Evolutionary conservation across 2,113 vertebrate species (phyloP).

Genomic region (Ibidorhyncha struthersii): DNA sequence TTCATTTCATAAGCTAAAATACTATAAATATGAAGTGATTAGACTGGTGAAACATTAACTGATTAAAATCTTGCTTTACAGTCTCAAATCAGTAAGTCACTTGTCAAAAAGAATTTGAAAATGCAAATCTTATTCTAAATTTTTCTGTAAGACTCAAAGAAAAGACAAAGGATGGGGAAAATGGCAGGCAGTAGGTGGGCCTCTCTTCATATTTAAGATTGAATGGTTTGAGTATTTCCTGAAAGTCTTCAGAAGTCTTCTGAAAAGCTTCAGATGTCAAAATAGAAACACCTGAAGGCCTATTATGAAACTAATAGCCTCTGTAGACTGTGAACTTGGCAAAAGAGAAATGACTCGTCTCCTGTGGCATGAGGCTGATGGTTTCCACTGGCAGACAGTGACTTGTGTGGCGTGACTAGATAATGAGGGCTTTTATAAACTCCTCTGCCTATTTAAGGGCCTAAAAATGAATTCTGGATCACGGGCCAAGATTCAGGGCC

Average conservation of each 20-base stretch:
- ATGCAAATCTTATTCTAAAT: not conserved
- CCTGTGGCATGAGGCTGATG: not conserved
- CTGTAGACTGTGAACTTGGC: not conserved
- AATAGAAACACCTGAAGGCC: constrained; percentile 1
- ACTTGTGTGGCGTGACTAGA: not conserved
- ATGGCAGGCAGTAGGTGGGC: not conserved
- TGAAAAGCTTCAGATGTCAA: constrained; percentile 9
- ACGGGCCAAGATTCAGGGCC: not conserved
- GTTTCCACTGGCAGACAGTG: not conserved
- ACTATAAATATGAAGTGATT: not conserved
- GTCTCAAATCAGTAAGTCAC: not conserved
- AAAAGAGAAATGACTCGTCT: not conserved
- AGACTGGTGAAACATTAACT: not conserved
- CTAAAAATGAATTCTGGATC: constrained; percentile 1
- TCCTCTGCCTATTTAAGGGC: not conserved
- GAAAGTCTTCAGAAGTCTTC: not conserved
- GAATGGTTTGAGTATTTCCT: not conserved
- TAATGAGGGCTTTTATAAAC: not conserved
- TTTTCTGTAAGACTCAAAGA: not conserved
- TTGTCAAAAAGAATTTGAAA: not conserved
- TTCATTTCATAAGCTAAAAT: not conserved
- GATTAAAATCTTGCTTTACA: not conserved
- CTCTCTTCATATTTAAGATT: not conserved
- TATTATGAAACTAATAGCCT: not conserved
- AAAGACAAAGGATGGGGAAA: not conserved